A percentile compares a stretch with the other conserved stretches of the same genome.
These are phyloP conservation scores for Centropristis striata DNA, from an alignment of 2,113 vertebrate species.

Conservation along the genomic window DNA sequence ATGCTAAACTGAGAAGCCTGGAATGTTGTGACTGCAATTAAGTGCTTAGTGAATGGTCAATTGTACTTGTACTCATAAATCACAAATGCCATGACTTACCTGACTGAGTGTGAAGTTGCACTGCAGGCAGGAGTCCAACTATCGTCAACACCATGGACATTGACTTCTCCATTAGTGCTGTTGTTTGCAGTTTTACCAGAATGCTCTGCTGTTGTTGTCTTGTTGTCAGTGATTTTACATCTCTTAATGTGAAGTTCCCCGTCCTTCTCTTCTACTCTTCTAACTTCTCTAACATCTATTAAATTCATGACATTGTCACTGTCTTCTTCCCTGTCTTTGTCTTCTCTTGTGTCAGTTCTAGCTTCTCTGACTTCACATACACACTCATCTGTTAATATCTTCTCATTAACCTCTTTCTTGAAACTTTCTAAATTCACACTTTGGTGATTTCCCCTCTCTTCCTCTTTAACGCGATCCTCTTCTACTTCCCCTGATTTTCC, in stretches of 20 bases:
- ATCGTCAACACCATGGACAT: neutral
- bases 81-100: conserved; percentile 27
- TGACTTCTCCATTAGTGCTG: neutral
- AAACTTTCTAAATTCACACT: conserved; percentile 3
- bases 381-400: neutral
- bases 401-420: neutral
- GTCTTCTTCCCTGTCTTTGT: conserved; percentile 1
- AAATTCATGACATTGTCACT: neutral
- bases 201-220: neutral
- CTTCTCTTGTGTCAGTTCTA: neutral
- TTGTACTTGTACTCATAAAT: conserved; percentile 1
- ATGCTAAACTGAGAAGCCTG: neutral
- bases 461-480: neutral
- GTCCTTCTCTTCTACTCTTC: neutral
- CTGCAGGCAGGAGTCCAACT: neutral
- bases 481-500: neutral
- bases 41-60: neutral
- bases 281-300: neutral
- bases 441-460: neutral
- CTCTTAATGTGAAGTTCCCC: neutral
- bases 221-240: neutral
- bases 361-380: neutral
- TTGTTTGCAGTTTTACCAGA: neutral
- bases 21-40: neutral
- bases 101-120: conserved; percentile 11